Conservation (phyloP, 2,888 invertebrate species). For the Acronicta aceris region DNA sequence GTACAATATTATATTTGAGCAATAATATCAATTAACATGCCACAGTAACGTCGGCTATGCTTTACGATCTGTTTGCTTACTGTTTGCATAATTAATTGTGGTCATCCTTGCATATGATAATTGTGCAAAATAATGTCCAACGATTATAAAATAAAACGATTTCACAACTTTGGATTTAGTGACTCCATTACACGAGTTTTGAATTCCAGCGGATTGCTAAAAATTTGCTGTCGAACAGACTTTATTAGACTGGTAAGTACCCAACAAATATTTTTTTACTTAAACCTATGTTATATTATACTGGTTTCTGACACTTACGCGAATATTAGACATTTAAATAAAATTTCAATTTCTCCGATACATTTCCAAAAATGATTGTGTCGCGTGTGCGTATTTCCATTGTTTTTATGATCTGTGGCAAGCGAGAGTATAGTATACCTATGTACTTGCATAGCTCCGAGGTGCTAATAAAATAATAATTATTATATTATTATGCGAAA, state of each 20-base stretch:
- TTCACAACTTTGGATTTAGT: too few relatives aligned
- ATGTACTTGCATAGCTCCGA: neutral
- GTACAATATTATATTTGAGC: slow-evolving; percentile 51
- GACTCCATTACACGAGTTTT: too few relatives aligned
- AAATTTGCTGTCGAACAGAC: too few relatives aligned
- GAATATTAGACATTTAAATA: too few relatives aligned
- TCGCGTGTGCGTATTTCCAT: neutral
- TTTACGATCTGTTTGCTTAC: slow-evolving; percentile 47
- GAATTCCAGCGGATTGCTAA: too few relatives aligned
- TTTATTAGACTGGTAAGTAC: too few relatives aligned
- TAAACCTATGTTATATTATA: too few relatives aligned
- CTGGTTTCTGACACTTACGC: too few relatives aligned
- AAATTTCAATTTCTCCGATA: too few relatives aligned
- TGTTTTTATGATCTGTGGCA: neutral
- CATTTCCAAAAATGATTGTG: too few relatives aligned
- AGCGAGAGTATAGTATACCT: neutral
- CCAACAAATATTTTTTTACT: too few relatives aligned
- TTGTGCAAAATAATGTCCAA: slow-evolving; percentile 13
- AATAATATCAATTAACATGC: slow-evolving; percentile 53
- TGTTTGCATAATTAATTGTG: slow-evolving; percentile 44
- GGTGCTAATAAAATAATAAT: slow-evolving; percentile 44
- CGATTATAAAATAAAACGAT: slow-evolving; percentile 6
- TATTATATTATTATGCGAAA: slow-evolving; percentile 18
- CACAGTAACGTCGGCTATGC: slow-evolving; percentile 32
- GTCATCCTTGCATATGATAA: slow-evolving; percentile 35